Evolutionary conservation across 2,888 invertebrate species (phyloP).

Genomic region (Salticus scenicus): DNA sequence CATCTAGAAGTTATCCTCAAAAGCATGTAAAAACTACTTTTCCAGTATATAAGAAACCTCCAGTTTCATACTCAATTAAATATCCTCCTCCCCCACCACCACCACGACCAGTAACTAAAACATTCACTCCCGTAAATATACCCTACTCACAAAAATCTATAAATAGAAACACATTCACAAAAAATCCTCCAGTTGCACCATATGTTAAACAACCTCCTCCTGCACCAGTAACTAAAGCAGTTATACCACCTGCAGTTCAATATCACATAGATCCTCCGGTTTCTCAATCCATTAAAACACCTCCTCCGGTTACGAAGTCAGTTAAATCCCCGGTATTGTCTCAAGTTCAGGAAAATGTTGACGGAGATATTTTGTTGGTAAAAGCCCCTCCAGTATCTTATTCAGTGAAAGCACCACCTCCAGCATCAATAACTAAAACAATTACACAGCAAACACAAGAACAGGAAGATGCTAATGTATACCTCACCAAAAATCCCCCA

Average conservation of each 20-base stretch:
- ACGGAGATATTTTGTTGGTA: not conserved
- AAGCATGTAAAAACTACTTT: not conserved
- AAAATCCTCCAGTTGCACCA: too few species aligned
- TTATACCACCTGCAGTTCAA: not conserved
- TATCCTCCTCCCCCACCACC: not conserved
- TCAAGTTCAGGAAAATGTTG: not conserved
- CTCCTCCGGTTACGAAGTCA: not conserved
- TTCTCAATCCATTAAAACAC: not conserved
- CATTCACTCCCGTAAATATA: too few species aligned
- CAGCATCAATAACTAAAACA: not conserved
- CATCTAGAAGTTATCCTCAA: not conserved
- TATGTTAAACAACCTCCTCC: not conserved
- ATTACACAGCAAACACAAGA: not conserved
- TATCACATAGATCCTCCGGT: not conserved
- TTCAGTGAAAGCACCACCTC: constrained; percentile 6
- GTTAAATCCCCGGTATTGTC: not conserved
- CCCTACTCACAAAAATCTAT: too few species aligned
- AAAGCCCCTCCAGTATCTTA: not conserved
- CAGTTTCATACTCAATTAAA: not conserved
- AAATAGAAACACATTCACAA: too few species aligned
- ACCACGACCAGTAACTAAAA: too few species aligned
- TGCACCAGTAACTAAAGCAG: not conserved
- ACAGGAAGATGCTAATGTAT: not conserved
- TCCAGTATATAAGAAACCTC: not conserved
- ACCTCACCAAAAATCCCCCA: not conserved